Evolutionary conservation across 2,888 invertebrate species (phyloP).

Genomic region (Drosophila eohydei): DNA sequence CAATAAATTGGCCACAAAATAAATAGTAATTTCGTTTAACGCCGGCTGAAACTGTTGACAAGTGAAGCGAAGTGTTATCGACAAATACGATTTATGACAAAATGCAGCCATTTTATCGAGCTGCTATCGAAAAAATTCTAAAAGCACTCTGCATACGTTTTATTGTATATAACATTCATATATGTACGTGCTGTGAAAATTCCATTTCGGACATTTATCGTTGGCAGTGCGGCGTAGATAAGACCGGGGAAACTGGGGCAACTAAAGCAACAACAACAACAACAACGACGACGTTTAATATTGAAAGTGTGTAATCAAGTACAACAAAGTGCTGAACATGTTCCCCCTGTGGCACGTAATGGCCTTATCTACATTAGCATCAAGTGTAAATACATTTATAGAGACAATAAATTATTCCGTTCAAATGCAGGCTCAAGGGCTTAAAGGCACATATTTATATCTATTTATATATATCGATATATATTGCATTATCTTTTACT

Average conservation of each 20-base stretch:
- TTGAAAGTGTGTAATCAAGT: slow-evolving; percentile 21
- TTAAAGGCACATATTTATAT: background rate
- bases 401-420: background rate
- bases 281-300: slow-evolving; percentile 11
- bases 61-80: slow-evolving; percentile 2
- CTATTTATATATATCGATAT: background rate
- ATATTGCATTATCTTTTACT: background rate
- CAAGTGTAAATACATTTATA: slow-evolving; percentile 9
- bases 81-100: slow-evolving; percentile 10
- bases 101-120: slow-evolving; percentile 18
- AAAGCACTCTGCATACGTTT: slow-evolving; percentile 2
- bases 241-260: slow-evolving; percentile 20
- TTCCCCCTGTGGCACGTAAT: slow-evolving; percentile 11
- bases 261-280: slow-evolving; percentile 6
- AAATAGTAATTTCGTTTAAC: background rate
- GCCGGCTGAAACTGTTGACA: slow-evolving; percentile 1
- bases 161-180: background rate
- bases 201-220: slow-evolving; percentile 12
- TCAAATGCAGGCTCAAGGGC: background rate
- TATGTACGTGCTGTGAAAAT: slow-evolving; percentile 12
- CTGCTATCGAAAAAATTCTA: slow-evolving; percentile 19
- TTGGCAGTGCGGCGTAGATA: slow-evolving; percentile 10
- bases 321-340: slow-evolving; percentile 17
- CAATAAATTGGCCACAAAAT: background rate
- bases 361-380: slow-evolving; percentile 6